Evolutionary conservation across 1,140 invertebrate genomes (phyloP), one percentile per base, ranked within the genome.

Genomic region (Lasaia peninsularis): DNA sequence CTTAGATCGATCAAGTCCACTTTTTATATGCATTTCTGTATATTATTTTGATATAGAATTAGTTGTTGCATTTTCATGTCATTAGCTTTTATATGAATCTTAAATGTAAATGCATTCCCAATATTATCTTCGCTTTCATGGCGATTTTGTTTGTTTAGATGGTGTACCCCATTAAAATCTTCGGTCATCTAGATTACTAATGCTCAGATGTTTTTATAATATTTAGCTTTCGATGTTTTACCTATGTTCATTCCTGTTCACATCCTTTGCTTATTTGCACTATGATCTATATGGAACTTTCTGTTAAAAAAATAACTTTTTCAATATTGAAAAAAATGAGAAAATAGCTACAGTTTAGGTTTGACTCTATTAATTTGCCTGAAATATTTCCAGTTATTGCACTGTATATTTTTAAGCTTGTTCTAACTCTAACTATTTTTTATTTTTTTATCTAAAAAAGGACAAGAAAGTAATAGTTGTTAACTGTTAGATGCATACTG

Each of bases 1-100:
- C 72, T 75, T 73, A 74, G 61, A 65, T 72, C 71, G 68, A 81
- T 68, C 65, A 64, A 84, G 75, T 84, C 84, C 80, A 84, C 73
- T 77, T 71, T 64, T 72, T 69, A 68, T 73, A 69, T 70, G 67
- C 69, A 71, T 75, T 77, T 72, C 81, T 81, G 78, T 73, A 69
- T 55, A 66, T 66, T 63, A 71, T 65, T 69, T 71, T 71, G 67
- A 58, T 56, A 54, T 60, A 56, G 56, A 55, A 62, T 63, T 75
- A 67, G 74, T 58, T 71, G 58, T 69, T 65, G 65, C 72, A 73
- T 79, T 44, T 67, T 56, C 60, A 57, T 64, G 18, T 54, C 24
- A 40, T 50, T 44, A 51, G 54, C 58, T 62, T 65, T 61, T 12
- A 49, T 24, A 18, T 40, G 18, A 40, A 16, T 10, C 16, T 48